phyloP scores from a whole-genome alignment of 2,888 invertebrate species.

The Xestia rhomboidea region DNA sequence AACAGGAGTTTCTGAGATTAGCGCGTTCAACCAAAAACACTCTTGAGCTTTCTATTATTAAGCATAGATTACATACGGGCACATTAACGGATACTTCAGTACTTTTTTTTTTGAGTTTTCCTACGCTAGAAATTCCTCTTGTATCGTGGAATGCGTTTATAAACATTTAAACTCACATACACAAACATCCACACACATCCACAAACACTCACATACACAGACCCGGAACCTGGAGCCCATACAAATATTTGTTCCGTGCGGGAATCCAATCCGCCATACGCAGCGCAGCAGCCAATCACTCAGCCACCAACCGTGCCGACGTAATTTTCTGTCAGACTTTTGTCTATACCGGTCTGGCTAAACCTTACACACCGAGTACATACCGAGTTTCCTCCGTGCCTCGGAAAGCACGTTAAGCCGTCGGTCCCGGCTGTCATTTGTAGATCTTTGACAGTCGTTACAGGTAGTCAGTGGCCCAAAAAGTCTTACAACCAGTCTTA shows the following conservation, averaged over 20 bases:
- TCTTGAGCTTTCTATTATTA: too few relatives aligned
- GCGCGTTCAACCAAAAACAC: too few relatives aligned
- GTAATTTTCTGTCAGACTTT: neutral
- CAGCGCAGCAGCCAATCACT: neutral
- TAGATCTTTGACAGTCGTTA: too few relatives aligned
- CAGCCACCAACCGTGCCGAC: neutral
- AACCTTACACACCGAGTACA: too few relatives aligned
- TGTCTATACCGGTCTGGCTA: neutral
- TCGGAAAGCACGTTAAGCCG: too few relatives aligned
- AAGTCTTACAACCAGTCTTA: too few relatives aligned
- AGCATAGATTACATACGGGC: too few relatives aligned
- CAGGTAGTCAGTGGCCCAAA: too few relatives aligned
- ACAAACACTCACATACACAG: neutral
- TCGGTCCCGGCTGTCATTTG: too few relatives aligned
- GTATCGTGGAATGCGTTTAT: neutral
- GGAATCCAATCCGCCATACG: neutral
- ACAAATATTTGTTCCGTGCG: neutral
- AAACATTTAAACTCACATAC: neutral
- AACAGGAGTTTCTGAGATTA: too few relatives aligned
- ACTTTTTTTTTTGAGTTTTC: neutral
- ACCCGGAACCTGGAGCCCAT: neutral
- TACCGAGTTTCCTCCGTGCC: too few relatives aligned
- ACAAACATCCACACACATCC: too few relatives aligned
- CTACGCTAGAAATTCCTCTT: neutral
- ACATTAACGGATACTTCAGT: neutral